Evolutionary conservation across 2,888 invertebrate species (phyloP), one percentile per base, ranked within the genome.

Genomic region (Mythimna albipuncta): DNA sequence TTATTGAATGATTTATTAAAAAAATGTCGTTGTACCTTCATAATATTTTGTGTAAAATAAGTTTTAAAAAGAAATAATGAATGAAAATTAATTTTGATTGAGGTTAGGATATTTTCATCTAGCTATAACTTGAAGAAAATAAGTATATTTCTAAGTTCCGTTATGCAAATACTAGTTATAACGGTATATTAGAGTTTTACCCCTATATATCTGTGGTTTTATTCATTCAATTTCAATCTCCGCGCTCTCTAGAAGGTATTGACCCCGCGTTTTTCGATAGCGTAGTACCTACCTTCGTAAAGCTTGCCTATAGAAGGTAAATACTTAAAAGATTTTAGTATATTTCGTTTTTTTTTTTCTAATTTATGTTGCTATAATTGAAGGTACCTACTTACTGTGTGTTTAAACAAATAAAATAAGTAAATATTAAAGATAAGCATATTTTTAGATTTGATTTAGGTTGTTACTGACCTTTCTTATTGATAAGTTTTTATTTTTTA

Each of bases 241-340:
- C 65, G 66, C 65, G 66, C 58, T 75, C 50, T 19, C 47, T 11
- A 64, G 35, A 9, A 79, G 85, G 62, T 82, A 82, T 74, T 80
- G 75, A 84, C 75, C 85, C 75, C 84, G 80, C 65, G 69, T 73
- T 75, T 79, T 71, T 71, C 54, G 55, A 54, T 54, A 57, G 69
- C 59, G 64, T 57, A 41, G 64, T 57, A 41, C 19, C 47, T 61
- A 55, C 26, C 58, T n/a, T 26, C 26, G 9, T 21, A 6, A 6
- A n/a, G 10, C 35, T 35, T 38, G n/a, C 11, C 6, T n/a, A 38
- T 4, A 38, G 32, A 2, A 32, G 26, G 26, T 26, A 26, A 21
- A 2, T 32, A 16, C 41, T 10, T 32, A 6, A 54, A 59, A 52
- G 4, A 72, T 57, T 65, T 47, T 4, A 5, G 32, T 32, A 47